phyloP scores from a whole-genome alignment of 2,113 vertebrate genomes.

The Carollia perspicillata region DNA sequence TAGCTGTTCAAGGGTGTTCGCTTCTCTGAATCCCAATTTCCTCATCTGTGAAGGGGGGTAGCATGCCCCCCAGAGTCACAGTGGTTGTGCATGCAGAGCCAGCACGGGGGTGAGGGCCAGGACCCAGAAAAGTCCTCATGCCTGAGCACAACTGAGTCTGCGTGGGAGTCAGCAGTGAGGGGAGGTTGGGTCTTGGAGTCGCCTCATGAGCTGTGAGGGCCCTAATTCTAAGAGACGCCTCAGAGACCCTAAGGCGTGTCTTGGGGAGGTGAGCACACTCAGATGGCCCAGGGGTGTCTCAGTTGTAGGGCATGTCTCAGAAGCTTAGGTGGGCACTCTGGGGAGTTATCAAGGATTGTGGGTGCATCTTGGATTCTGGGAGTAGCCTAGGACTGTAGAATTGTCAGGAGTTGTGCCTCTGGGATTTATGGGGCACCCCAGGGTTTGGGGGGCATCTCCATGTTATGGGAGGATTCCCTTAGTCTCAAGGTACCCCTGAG shows the following conservation, averaged over 20 bases:
- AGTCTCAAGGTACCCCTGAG: neutral
- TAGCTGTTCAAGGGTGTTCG: neutral
- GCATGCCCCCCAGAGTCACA: neutral
- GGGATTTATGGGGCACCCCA: neutral
- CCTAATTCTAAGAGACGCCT: neutral
- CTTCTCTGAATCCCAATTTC: neutral
- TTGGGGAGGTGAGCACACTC: neutral
- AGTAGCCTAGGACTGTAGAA: neutral
- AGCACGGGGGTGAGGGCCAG: rapidly evolving
- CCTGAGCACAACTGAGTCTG: neutral
- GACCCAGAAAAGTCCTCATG: neutral
- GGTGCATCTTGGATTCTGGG: neutral
- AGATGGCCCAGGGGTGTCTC: neutral
- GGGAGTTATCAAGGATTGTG: neutral
- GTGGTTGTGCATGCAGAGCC: neutral
- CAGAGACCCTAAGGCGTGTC: neutral
- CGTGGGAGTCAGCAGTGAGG: neutral
- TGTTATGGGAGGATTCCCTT: neutral
- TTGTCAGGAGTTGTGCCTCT: neutral
- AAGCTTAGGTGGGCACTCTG: neutral
- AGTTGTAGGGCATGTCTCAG: neutral
- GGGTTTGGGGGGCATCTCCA: neutral
- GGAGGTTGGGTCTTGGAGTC: neutral
- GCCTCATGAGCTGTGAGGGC: neutral
- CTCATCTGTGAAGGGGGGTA: neutral